Evolutionary conservation across 92 coral and sea anemone genomes (phyloP), one percentile per base, ranked within the genome.

Genomic region (Siderastrea radians): DNA sequence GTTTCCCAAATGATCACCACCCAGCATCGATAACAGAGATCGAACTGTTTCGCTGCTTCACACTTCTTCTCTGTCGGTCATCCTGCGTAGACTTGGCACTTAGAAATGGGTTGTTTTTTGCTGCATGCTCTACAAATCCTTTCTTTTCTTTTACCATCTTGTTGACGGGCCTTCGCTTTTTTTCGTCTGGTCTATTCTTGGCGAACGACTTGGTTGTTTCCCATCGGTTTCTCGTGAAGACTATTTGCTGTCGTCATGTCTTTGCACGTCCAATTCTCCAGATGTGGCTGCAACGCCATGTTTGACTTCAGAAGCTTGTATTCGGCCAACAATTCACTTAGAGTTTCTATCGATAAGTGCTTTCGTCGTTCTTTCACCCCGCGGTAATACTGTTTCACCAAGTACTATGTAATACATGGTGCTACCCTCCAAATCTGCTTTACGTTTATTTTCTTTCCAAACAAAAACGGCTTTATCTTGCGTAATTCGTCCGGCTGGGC

Each of bases 101-200:
- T 84, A 62, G 72, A 68, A 43, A 84, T 57, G 49, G 71, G 65
- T 45, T 84, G 88, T 17, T 12, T 45, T 49, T 62, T 51, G 46
- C 72, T 63, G 74, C 89, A 84, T 10, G 59, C 81, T 9, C 15
- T 52, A 75, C 89, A 84, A 26, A 43, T 51, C 65, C 58, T 19
- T 59, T n/a, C 48, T 52, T 10, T 0, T 53, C 64, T 69, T 60
- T 84, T 46, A n/a, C n/a, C n/a, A n/a, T n/a, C n/a, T n/a, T n/a
- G n/a, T n/a, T n/a, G n/a, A n/a, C n/a, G n/a, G n/a, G n/a, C n/a
- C n/a, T n/a, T n/a, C n/a, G n/a, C n/a, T 60, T 60, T 59, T 54
- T 49, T 59, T 8, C 14, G 38, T 84, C 88, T 49, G 13, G 72
- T 79, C 51, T 19, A 44, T 66, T 67, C 1, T 47, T 50, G 14